Evolutionary conservation across 2,797 vertebrate species (phyloP).

Genomic region (Pempheris klunzingeri): DNA sequence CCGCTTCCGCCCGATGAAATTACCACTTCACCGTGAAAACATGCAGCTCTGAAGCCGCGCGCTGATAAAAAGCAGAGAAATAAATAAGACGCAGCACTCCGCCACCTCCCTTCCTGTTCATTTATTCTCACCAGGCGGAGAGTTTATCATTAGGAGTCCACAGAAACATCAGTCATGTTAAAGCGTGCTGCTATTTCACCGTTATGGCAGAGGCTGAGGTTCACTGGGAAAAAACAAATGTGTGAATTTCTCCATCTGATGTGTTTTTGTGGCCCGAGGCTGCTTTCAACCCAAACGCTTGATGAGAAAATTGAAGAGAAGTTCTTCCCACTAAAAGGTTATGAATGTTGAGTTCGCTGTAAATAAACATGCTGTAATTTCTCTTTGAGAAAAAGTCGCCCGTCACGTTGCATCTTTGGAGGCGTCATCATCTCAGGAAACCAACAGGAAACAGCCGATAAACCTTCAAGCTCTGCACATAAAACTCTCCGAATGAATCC

Average conservation of each 20-base stretch:
- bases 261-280: conserved; percentile 57
- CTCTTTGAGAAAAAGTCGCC: conserved; percentile 15
- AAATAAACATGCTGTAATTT: conserved; percentile 50
- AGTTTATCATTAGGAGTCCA: conserved; percentile 66
- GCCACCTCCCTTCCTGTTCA: conserved; percentile 47
- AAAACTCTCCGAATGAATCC: conserved; percentile 29
- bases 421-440: not conserved
- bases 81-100: conserved; percentile 63
- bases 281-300: conserved; percentile 54
- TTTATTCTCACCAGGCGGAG: conserved; percentile 57
- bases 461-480: conserved; percentile 7
- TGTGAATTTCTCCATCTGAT: conserved; percentile 65
- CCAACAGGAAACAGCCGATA: conserved; percentile 27
- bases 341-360: conserved; percentile 35
- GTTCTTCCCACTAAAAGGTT: conserved; percentile 26
- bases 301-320: conserved; percentile 59
- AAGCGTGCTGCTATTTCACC: conserved; percentile 46
- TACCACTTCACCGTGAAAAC: conserved; percentile 64
- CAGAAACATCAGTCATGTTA: conserved; percentile 63
- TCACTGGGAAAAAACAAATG: conserved; percentile 44
- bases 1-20: conserved; percentile 64
- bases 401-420: not conserved
- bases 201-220: conserved; percentile 39
- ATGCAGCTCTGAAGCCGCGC: conserved; percentile 51
- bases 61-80: conserved; percentile 57